A percentile compares a stretch with the other conserved stretches of the same genome.
phyloP scores from a whole-genome alignment of 2,888 invertebrate species.

The Tetragonula carbonaria region DNA sequence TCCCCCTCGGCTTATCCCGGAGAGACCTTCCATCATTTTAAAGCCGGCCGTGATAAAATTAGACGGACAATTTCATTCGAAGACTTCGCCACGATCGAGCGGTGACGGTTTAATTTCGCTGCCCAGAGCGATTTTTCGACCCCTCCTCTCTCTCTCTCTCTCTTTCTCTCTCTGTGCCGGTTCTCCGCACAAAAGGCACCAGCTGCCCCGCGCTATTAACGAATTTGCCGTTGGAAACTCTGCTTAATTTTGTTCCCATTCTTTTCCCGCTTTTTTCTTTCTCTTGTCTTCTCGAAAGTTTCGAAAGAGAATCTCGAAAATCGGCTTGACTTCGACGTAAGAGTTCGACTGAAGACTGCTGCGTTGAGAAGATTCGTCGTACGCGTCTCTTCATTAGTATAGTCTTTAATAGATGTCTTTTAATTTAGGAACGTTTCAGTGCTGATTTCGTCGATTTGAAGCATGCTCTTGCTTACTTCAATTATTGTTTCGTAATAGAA shows the following conservation, averaged over 20 bases:
- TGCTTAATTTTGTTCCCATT: constrained; percentile 56
- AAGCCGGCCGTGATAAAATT: constrained; percentile 80
- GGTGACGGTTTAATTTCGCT: constrained; percentile 76
- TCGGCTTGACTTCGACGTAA: too few relatives aligned
- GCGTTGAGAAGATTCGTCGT: too few relatives aligned
- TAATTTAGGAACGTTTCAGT: too few relatives aligned
- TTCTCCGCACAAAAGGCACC: constrained; percentile 46
- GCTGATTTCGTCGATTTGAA: too few relatives aligned
- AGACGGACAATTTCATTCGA: constrained; percentile 81
- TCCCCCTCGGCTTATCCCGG: constrained; percentile 72
- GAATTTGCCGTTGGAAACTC: constrained; percentile 59
- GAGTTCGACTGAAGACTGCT: too few relatives aligned
- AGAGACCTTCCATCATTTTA: constrained; percentile 82
- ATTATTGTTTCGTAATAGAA: too few relatives aligned
- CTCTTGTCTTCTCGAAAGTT: background rate
- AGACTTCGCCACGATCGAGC: constrained; percentile 69
- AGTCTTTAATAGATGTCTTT: too few relatives aligned
- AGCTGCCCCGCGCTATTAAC: constrained; percentile 52
- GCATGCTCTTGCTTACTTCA: too few relatives aligned
- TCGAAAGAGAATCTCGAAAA: too few relatives aligned
- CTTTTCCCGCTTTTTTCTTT: background rate
- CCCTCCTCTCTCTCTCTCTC: constrained; percentile 43
- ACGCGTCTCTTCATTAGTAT: too few relatives aligned
- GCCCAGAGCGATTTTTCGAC: constrained; percentile 65
- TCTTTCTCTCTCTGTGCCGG: background rate